Evolutionary conservation across 1,140 invertebrate species (phyloP).

Genomic region (Phenacoccus solenopsis): DNA sequence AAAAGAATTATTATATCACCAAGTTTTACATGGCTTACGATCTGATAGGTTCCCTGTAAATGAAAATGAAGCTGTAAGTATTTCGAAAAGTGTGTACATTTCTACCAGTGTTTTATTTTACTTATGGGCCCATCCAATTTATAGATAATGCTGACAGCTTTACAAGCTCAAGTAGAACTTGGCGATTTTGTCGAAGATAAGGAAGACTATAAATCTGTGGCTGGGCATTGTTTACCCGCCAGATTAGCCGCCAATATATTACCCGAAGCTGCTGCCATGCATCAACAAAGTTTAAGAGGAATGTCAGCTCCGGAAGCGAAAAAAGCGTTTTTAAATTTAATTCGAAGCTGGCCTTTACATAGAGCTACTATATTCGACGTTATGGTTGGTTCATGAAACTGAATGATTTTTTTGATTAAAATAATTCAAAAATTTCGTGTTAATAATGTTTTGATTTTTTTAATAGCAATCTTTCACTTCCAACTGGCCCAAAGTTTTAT

Average conservation of each 20-base stretch:
- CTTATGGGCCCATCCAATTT: slow-evolving; percentile 30
- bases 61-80: slow-evolving; percentile 30
- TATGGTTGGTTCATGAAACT: slow-evolving; percentile 45
- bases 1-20: slow-evolving; percentile 91
- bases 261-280: slow-evolving; percentile 65
- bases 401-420: not conserved
- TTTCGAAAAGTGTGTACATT: too few relatives aligned
- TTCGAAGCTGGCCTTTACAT: slow-evolving; percentile 85
- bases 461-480: slow-evolving; percentile 86
- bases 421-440: not conserved
- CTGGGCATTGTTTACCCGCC: slow-evolving; percentile 68
- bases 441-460: slow-evolving; percentile 20
- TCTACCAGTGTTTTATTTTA: too few relatives aligned
- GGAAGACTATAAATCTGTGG: slow-evolving; percentile 59
- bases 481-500: slow-evolving; percentile 80
- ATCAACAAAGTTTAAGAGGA: slow-evolving; percentile 74
- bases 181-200: slow-evolving; percentile 60
- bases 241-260: slow-evolving; percentile 57
- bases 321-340: slow-evolving; percentile 84
- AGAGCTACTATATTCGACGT: slow-evolving; percentile 90
- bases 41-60: slow-evolving; percentile 53
- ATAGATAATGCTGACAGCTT: slow-evolving; percentile 82
- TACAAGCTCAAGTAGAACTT: slow-evolving; percentile 84
- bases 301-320: slow-evolving; percentile 76
- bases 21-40: slow-evolving; percentile 77